phyloP scores from a whole-genome alignment of 2,888 invertebrate species.

The Apomyelois bistriatella region DNA sequence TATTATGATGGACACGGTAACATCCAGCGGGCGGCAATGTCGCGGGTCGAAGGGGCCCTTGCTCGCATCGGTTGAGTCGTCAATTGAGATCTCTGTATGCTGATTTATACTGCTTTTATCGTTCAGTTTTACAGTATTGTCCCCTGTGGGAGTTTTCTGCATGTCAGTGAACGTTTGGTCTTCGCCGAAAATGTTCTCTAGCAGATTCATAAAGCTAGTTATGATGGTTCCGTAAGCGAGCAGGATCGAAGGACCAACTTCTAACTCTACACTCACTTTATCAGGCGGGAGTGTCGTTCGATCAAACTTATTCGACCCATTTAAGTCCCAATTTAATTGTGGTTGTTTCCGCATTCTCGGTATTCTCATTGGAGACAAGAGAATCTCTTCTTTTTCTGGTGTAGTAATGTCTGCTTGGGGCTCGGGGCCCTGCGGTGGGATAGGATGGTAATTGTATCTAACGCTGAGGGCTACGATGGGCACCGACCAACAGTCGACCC shows the following conservation, averaged over 20 bases:
- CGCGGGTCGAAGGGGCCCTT: slow-evolving; percentile 90
- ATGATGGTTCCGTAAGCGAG: slow-evolving; percentile 95
- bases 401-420: slow-evolving; percentile 96
- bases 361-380: slow-evolving; percentile 94
- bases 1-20: slow-evolving; percentile 94
- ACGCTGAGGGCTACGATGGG: slow-evolving; percentile 96
- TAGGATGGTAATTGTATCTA: slow-evolving; percentile 94
- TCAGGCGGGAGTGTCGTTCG: slow-evolving; percentile 92
- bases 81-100: slow-evolving; percentile 80
- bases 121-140: slow-evolving; percentile 54
- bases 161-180: slow-evolving; percentile 97
- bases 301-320: slow-evolving; percentile 89
- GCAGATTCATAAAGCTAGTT: slow-evolving; percentile 92
- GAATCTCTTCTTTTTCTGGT: slow-evolving; percentile 95
- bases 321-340: slow-evolving; percentile 82
- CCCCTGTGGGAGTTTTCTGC: slow-evolving; percentile 82
- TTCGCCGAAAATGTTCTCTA: slow-evolving; percentile 98
- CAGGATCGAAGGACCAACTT: slow-evolving; percentile 96
- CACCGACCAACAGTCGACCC: slow-evolving; percentile 98
- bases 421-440: slow-evolving; percentile 91
- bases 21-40: slow-evolving; percentile 92
- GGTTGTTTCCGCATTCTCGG: slow-evolving; percentile 88
- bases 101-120: slow-evolving; percentile 67
- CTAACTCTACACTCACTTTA: slow-evolving; percentile 93
- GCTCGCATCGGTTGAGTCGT: slow-evolving; percentile 81